Percentiles rank a stretch among this genome's conserved stretches.
phyloP scores from a whole-genome alignment of 2,113 vertebrate genomes.

The Neopipo cinnamomea region DNA sequence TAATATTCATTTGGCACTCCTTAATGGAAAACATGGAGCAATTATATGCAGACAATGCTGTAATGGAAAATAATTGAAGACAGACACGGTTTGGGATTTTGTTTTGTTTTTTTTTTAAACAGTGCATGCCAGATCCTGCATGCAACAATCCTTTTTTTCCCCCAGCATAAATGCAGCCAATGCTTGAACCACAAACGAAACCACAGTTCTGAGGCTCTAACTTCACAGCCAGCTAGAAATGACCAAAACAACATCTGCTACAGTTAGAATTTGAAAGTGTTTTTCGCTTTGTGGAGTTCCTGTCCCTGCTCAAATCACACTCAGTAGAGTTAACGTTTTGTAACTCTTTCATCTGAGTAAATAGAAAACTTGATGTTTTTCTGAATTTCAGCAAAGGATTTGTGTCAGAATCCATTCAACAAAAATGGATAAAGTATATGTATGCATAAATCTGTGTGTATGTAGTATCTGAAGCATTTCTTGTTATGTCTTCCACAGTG shows the following conservation, averaged over 20 bases:
- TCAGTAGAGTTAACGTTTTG: constrained; percentile 6
- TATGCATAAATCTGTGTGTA: not conserved
- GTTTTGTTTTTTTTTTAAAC: constrained; percentile 52
- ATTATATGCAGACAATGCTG: constrained; percentile 71
- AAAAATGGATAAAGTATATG: not conserved
- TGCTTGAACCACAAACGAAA: constrained; percentile 56
- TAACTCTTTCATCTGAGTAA: constrained; percentile 9
- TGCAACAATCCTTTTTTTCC: constrained; percentile 20
- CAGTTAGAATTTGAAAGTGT: constrained; percentile 43
- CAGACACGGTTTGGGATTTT: constrained; percentile 24
- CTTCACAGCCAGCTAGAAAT: constrained; percentile 72
- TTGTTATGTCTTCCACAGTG: not conserved
- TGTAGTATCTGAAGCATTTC: not conserved
- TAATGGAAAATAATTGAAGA: constrained; percentile 74
- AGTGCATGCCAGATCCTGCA: constrained; percentile 60
- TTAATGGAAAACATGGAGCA: constrained; percentile 71
- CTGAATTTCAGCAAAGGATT: not conserved
- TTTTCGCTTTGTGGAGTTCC: constrained; percentile 9
- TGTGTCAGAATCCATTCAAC: not conserved
- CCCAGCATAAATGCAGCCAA: constrained; percentile 43
- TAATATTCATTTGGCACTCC: constrained; percentile 60
- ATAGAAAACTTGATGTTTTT: constrained; percentile 1
- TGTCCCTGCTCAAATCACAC: constrained; percentile 31
- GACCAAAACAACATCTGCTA: constrained; percentile 74
- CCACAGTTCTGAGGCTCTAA: constrained; percentile 53